These are phyloP conservation scores for Heterocephalus glaber DNA, from an alignment of 2,113 vertebrate genomes.

Conservation along the genomic window DNA sequence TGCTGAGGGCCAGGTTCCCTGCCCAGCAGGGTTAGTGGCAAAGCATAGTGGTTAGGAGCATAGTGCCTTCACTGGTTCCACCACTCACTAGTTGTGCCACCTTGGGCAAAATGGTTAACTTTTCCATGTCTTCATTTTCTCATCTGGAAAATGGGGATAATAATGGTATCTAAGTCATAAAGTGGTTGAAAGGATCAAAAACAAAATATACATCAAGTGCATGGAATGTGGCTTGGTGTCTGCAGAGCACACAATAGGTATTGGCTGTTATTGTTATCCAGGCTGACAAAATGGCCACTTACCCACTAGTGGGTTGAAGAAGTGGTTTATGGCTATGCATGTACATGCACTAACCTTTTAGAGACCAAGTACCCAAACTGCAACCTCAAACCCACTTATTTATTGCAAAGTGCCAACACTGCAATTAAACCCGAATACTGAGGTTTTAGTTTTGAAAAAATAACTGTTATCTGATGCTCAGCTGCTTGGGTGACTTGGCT, in stretches of 20 bases:
- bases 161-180: not conserved
- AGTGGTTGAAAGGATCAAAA: not conserved
- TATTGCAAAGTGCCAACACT: not conserved
- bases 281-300: not conserved
- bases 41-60: not conserved
- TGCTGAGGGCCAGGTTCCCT: not conserved
- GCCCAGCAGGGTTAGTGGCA: not conserved
- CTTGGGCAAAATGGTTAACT: not conserved
- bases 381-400: not conserved
- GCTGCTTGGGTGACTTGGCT: not conserved
- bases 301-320: not conserved
- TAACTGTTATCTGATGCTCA: not conserved
- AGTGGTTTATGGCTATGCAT: not conserved
- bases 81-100: not conserved
- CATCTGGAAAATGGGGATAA: not conserved
- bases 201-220: not conserved
- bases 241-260: not conserved
- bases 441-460: not conserved
- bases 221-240: not conserved
- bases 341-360: not conserved
- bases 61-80: not conserved
- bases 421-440: not conserved
- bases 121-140: conserved; percentile 24
- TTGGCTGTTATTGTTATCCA: not conserved
- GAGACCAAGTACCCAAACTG: not conserved